Base-by-base conservation (phyloP, 2,113 vertebrate species). In the Cairina moschata region DNA sequence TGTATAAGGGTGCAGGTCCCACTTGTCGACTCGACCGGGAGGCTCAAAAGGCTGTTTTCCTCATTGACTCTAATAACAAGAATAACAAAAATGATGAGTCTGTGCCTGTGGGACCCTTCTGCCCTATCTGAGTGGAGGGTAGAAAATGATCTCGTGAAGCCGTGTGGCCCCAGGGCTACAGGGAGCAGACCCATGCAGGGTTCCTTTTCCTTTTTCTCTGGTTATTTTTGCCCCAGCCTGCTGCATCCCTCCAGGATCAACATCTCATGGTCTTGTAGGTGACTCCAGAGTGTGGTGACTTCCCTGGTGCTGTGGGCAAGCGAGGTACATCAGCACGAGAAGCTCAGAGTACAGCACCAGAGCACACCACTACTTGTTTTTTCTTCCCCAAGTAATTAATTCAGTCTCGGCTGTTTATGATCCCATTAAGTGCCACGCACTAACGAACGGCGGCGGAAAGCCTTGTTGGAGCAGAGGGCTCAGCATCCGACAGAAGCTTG, bases 401-500 rank as follows among this genome's bases (percentile, higher is more conserved):
- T 60, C 52, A 34, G 34, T n/a, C 56, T 79, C 0, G 0, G 62
- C 74, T 11, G 0, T 83, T 81, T 44, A 36, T 20, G 34, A 63
- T 63, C 34, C 2, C 44, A 4, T 42, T 6, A 79, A 86, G 36
- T 11, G 22, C 42, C 38, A 14, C 1, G 6, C 0, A 0, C 63
- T 50, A 58, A 90, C 22, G 29, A 78, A 62, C 58, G 58, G 52
- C 1, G 2, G 68, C 68, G 72, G 34, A 52, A 66, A 86, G 48
- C 18, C 67, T 90, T 0, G 0, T 58, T 62, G 56, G 80, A 79
- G 66, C 2, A 5, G 38, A 73, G 31, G 42, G 79, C 72, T 90
- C 90, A 71, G 81, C 65, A n/a, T 72, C 54, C 7, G 2, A 66
- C 81, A 88, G 94, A 86, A 72, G 65, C 62, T 88, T 81, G 38